Conservation (phyloP, 2,113 vertebrate species). For the Gambusia holbrooki region DNA sequence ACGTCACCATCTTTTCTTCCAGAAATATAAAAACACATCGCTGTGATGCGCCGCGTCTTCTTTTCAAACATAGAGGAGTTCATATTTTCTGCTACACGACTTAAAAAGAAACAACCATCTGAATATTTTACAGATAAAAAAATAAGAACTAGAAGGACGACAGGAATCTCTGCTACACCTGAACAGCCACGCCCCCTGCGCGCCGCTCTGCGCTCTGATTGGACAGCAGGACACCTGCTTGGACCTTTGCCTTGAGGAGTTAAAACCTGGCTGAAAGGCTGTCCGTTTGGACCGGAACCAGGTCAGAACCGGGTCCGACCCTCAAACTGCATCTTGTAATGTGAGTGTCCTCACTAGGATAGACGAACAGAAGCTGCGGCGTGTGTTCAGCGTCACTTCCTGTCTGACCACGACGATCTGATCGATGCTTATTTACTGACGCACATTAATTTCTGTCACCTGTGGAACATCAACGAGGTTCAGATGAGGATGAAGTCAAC, state of each 20-base stretch:
- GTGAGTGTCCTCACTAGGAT: neutral
- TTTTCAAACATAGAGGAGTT: conserved; percentile 29
- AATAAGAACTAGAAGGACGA: conserved; percentile 68
- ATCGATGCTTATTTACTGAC: neutral
- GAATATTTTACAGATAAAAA: conserved; percentile 66
- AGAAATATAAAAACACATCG: conserved; percentile 59
- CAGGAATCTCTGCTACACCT: conserved; percentile 71
- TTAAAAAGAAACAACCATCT: conserved; percentile 23
- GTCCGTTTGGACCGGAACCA: neutral
- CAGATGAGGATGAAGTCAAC: neutral
- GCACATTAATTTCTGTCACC: neutral
- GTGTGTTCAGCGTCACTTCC: neutral
- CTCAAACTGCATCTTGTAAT: neutral
- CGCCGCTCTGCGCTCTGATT: conserved; percentile 46
- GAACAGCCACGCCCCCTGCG: conserved; percentile 42
- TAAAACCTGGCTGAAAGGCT: neutral
- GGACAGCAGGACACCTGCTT: conserved; percentile 11
- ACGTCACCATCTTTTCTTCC: conserved; percentile 26
- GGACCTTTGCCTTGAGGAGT: neutral
- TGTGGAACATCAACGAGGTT: neutral
- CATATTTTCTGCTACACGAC: conserved; percentile 45
- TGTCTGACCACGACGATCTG: no score
- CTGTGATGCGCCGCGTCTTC: conserved; percentile 16
- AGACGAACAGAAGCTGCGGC: neutral
- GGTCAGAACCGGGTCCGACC: neutral